Base-by-base conservation (phyloP, 2,797 vertebrate species). In the Calcarius lapponicus region DNA sequence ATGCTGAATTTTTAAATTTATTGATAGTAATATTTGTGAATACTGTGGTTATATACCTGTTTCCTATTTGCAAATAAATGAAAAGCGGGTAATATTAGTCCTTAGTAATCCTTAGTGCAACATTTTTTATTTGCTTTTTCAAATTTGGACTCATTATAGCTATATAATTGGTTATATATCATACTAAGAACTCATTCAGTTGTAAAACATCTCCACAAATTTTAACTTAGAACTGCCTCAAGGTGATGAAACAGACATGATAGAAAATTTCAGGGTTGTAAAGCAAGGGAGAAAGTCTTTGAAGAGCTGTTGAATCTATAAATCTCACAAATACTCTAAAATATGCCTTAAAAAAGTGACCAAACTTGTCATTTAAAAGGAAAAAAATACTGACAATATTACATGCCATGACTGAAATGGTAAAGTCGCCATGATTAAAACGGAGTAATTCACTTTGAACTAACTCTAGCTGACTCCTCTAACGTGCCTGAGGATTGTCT, bases 361-460 rank as follows among this genome's bases (percentile, higher is more conserved):
- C 90, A 83, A 90, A 61, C 73, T 78, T 90, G 80, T 91, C 29
- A 78, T 92, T 97, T 94, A 93, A 88, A 91, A 71, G 34, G 40
- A 73, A 80, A 79, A 87, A 82, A 70, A 79, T 32, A 75, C 88
- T 58, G 72, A 92, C 43, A 66, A 74, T 71, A 65, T 72, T 85
- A 86, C 84, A 87, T 91, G 83, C 89, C 47, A 90, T 94, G 95
- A 97, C 86, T 62, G 94, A 96, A 85, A 86, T 73, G 71, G 90
- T 94, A 92, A 93, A 97, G 94, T 97, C 96, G 85, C 72, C 91
- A 82, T 75, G 95, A 98, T 97, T 96, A 97, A 97, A 98, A 98
- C 70, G 69, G 88, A 97, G 93, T 90, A 96, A 97, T 97, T 98
- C 96, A 96, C 97, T 98, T 97, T 97, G 97, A 98, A 97, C 95